Base-by-base conservation (phyloP, 2,113 vertebrate species). In the Oncorhynchus gorbuscha region DNA sequence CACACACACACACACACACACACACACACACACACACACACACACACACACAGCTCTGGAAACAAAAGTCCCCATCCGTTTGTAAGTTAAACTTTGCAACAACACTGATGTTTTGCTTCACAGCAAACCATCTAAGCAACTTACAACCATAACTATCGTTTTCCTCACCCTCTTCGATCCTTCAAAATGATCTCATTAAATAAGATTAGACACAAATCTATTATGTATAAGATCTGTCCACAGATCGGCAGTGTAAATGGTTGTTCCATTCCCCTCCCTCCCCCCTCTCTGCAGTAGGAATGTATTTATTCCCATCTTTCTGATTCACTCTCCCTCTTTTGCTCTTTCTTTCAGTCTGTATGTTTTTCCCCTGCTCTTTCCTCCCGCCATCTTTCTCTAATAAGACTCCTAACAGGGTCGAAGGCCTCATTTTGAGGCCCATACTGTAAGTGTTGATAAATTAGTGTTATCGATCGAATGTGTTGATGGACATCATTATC, bases 381-480 rank as follows among this genome's bases (percentile, higher is more conserved):
- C 49, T 51, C n/a, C 66, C n/a, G 3, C 14, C 69, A 13, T 67
- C 2, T 4, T 12, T 9, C 39, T 39, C 39, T 39, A 39, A 39
- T 39, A 39, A 39, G 39, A 75, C n/a, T 24, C 45, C 8, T 32
- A 26, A 22, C 7, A 73, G n/a, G 16, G 12, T 66, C 67, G 35
- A 26, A 48, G n/a, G 35, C 18, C 22, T 64, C 1, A 61, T 70
- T 71, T 65, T 55, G 14, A 16, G 65, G 35, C 62, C 12, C 28
- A 2, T 67, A 74, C 65, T 77, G 35, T 16, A 70, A 65, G 48
- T 22, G 11, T 71, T 85, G 85, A 87, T 68, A 20, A 81, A 85
- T 85, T 76, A 83, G n/a, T 73, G 76, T 20, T 30, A 87, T 87
- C 78, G 76, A 1, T 64, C 6, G 35, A 45, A 45, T 11, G 39